A percentile compares a stretch with the other conserved stretches of the same genome.
These are phyloP conservation scores for Plectropomus leopardus DNA, from an alignment of 2,113 vertebrate species.

Conservation along the genomic window DNA sequence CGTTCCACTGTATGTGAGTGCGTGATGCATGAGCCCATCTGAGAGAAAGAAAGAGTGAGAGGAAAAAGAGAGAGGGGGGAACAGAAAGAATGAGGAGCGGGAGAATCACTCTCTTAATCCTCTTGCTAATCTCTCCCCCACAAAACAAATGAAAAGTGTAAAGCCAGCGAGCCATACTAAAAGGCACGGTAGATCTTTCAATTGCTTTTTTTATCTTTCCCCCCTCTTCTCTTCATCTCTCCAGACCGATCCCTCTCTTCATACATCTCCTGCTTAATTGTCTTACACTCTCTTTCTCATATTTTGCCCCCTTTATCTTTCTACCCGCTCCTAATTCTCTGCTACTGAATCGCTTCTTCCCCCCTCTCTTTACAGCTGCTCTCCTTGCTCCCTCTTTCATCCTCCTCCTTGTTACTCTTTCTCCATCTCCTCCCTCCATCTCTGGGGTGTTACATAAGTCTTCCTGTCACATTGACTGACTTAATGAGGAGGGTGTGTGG, in stretches of 20 bases:
- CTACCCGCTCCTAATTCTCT: conserved; percentile 40
- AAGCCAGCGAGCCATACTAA: conserved; percentile 77
- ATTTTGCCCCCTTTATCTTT: conserved; percentile 57
- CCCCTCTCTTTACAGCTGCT: conserved; percentile 61
- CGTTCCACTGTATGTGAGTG: not conserved
- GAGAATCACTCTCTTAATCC: conserved; percentile 81
- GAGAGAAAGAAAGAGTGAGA: conserved; percentile 41
- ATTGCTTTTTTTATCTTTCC: conserved; percentile 57
- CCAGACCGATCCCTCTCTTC: conserved; percentile 32
- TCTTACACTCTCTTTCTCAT: conserved; percentile 55
- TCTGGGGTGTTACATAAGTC: conserved; percentile 82
- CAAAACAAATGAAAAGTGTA: conserved; percentile 85
- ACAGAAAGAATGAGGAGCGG: conserved; percentile 68
- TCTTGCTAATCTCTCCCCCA: conserved; percentile 80
- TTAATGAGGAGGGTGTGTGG: conserved; percentile 68
- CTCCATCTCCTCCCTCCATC: conserved; percentile 80
- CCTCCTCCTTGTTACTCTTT: conserved; percentile 74
- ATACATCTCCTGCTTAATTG: conserved; percentile 61
- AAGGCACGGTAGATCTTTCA: conserved; percentile 74
- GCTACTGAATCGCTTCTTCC: conserved; percentile 37
- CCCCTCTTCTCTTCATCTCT: conserved; percentile 50
- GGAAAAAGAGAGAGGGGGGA: conserved; percentile 25
- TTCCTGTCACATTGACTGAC: conserved; percentile 82
- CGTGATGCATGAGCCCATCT: conserved; percentile 25
- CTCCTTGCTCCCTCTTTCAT: conserved; percentile 68